Evolutionary conservation across 2,797 vertebrate genomes (phyloP), one percentile per base, ranked within the genome.

Genomic region (Chelon labrosus): DNA sequence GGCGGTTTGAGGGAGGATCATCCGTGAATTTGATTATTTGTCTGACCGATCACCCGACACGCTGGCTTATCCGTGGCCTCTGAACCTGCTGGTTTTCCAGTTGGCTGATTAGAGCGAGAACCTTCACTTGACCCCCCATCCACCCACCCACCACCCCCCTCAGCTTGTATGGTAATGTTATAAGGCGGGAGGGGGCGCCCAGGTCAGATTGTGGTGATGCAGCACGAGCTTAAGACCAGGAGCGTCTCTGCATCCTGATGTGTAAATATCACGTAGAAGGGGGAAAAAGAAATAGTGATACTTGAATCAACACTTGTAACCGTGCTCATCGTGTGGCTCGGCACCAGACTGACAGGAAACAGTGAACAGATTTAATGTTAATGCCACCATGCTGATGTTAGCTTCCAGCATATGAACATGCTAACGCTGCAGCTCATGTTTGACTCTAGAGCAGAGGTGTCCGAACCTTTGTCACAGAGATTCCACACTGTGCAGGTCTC

Each of bases 1-100:
- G 88, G 86, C 53, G 25, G 52, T 85, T 86, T 83, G 83, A 78
- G 62, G 79, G 49, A 66, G 75, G 70, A 86, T 86, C 79, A 70
- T 72, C 51, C 20, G 64, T 7, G 74, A 79, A 94, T 95, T 89
- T 88, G 89, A 93, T 93, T 93, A 93, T 93, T 93, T 93, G 91
- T 93, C 88, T 88, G 85, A 92, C 84, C 87, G 88, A 80, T 89
- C 89, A 75, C 83, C 90, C 90, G 89, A 85, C 86, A 65, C 73
- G 79, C 84, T 75, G 46, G 87, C 90, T 91, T 91, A 92, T 85
- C 86, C 79, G n/a, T 91, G 91, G 93, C 90, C 92, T 91, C 76
- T 93, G 85, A 92, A 90, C 93, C 82, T 65, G 72, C 59, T 79
- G 76, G 92, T 86, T 92, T 94, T 95, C 90, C 90, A 92, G 88